Evolutionary conservation across 2,888 invertebrate genomes (phyloP).

Genomic region (Caprella mutica): DNA sequence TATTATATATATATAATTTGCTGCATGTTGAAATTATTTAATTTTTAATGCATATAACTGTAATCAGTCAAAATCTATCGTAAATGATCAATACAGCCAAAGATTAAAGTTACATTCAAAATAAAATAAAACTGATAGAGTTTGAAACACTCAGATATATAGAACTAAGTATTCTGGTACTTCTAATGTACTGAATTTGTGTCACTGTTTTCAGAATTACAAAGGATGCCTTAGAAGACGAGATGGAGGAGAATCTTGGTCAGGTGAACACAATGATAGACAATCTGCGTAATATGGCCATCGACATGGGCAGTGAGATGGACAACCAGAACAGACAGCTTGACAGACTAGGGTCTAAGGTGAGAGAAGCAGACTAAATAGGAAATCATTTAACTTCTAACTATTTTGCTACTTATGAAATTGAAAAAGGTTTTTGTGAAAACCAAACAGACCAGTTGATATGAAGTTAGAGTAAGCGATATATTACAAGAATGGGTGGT

Average conservation of each 20-base stretch:
- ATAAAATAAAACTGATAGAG: too few species aligned
- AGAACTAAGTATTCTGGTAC: not conserved
- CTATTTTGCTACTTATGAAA: not conserved
- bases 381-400: not conserved
- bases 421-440: too few species aligned
- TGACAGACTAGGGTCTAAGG: constrained; percentile 97
- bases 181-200: not conserved
- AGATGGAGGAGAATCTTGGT: constrained; percentile 98
- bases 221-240: constrained; percentile 94
- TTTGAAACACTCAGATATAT: not conserved
- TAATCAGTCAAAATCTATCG: too few species aligned
- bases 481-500: too few species aligned
- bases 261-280: constrained; percentile 97
- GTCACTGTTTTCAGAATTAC: constrained; percentile 59
- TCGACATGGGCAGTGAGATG: constrained; percentile 97
- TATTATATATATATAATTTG: too few species aligned
- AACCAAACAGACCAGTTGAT: too few species aligned
- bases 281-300: constrained; percentile 97
- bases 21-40: too few species aligned
- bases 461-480: too few species aligned
- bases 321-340: constrained; percentile 96
- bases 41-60: too few species aligned
- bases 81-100: too few species aligned
- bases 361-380: constrained; percentile 42
- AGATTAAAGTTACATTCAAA: too few species aligned